These are phyloP conservation scores for Phortica magna DNA, from an alignment of 2,888 invertebrate genomes.

Conservation along the genomic window DNA sequence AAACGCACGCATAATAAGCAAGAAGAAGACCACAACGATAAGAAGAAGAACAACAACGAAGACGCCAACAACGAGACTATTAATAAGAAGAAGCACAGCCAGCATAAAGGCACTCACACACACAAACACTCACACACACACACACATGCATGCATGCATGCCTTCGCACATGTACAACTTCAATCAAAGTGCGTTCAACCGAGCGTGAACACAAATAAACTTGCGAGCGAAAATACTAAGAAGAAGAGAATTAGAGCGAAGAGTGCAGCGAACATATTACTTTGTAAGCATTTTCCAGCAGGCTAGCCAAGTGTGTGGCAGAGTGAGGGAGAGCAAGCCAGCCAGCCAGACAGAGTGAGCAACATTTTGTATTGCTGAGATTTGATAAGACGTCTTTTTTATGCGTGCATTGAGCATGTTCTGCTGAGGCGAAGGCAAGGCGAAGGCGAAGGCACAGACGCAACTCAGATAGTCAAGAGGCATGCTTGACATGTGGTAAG, in stretches of 20 bases:
- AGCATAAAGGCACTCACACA: neutral
- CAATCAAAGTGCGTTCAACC: constrained; percentile 31
- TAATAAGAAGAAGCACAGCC: neutral
- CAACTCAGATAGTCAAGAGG: neutral
- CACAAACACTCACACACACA: neutral
- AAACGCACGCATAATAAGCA: neutral
- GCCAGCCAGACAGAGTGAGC: no score
- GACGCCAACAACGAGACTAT: neutral
- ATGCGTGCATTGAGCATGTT: no score
- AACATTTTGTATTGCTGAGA: no score
- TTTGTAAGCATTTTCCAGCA: no score
- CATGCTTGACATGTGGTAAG: constrained; percentile 10
- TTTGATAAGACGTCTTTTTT: no score
- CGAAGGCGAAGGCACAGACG: neutral
- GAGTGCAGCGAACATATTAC: no score
- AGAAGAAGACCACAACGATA: neutral
- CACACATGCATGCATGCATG: neutral
- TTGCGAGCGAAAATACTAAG: neutral
- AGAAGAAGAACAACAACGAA: neutral
- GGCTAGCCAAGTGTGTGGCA: no score
- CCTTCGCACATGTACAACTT: neutral
- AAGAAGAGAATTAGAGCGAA: no score
- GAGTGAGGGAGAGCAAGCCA: no score
- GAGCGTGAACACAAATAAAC: constrained; percentile 8
- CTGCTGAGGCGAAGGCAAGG: neutral